Conservation (phyloP, 2,113 vertebrate species). For the Kryptolebias marmoratus region DNA sequence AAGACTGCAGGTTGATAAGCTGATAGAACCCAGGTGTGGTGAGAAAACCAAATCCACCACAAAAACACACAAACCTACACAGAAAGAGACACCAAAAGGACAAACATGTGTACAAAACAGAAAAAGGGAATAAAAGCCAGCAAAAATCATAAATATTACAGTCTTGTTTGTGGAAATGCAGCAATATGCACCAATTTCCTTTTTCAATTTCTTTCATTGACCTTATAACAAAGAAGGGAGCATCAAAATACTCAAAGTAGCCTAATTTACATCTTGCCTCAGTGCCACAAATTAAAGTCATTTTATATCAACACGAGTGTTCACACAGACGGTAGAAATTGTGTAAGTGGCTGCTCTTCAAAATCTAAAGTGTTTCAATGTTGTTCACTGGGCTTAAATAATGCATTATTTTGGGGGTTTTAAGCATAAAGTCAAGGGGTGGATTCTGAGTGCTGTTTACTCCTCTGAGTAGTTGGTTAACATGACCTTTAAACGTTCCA, state of each 20-base stretch:
- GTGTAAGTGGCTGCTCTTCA: slow-evolving; percentile 28
- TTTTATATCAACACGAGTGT: slow-evolving; percentile 18
- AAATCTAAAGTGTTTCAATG: slow-evolving; percentile 27
- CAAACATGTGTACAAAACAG: too few relatives aligned
- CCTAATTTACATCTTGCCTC: slow-evolving; percentile 24
- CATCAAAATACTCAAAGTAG: slow-evolving; percentile 14
- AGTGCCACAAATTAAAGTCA: slow-evolving; percentile 1
- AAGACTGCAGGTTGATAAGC: background rate
- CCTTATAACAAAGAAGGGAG: slow-evolving; percentile 13
- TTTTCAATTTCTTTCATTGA: slow-evolving; percentile 23
- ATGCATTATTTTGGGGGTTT: slow-evolving; percentile 43
- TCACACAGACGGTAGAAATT: slow-evolving; percentile 25
- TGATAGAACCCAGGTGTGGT: too few relatives aligned
- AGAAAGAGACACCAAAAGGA: too few relatives aligned
- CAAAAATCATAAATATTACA: background rate
- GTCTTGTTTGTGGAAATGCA: background rate
- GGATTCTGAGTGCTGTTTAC: slow-evolving; percentile 33
- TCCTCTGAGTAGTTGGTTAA: background rate
- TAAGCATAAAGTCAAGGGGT: slow-evolving; percentile 31
- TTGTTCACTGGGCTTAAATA: slow-evolving; percentile 41
- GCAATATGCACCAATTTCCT: slow-evolving; percentile 9
- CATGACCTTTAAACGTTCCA: slow-evolving; percentile 9
- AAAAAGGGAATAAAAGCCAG: background rate
- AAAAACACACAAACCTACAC: too few relatives aligned
- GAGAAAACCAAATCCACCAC: too few relatives aligned